phyloP scores from a whole-genome alignment of 2,797 vertebrate species.

The Alexandromys oeconomus region DNA sequence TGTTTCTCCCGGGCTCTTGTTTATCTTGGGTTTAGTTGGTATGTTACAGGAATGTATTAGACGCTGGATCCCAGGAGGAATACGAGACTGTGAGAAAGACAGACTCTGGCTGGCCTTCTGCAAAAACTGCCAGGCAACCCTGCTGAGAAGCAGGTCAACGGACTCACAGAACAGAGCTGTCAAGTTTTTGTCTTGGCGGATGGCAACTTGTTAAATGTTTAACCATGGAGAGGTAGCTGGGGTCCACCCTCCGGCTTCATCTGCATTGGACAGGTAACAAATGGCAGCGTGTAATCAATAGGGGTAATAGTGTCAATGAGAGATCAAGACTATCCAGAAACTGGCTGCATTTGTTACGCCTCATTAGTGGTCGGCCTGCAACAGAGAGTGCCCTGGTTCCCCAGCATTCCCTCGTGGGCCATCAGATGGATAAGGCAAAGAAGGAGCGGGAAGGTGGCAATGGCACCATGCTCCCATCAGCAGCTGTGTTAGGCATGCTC shows the following conservation, averaged over 20 bases:
- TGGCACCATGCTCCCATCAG: slow-evolving; percentile 82
- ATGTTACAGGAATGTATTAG: slow-evolving; percentile 87
- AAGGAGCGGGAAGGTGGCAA: slow-evolving; percentile 81
- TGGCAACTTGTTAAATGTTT: slow-evolving; percentile 84
- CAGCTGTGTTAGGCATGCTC: slow-evolving; percentile 81
- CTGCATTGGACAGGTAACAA: slow-evolving; percentile 86
- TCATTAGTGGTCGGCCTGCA: slow-evolving; percentile 89
- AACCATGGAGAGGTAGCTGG: slow-evolving; percentile 78
- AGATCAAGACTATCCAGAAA: slow-evolving; percentile 89
- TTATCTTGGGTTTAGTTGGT: slow-evolving; percentile 87
- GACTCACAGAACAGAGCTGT: slow-evolving; percentile 82
- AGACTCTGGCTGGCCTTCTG: slow-evolving; percentile 89
- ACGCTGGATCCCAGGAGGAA: slow-evolving; percentile 87
- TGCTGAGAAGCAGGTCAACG: slow-evolving; percentile 86
- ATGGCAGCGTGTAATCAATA: slow-evolving; percentile 85
- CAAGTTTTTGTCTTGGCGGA: slow-evolving; percentile 84
- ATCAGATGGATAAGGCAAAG: slow-evolving; percentile 88
- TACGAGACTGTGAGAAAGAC: slow-evolving; percentile 89
- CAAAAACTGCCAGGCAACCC: slow-evolving; percentile 84
- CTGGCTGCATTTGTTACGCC: slow-evolving; percentile 89
- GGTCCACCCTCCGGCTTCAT: slow-evolving; percentile 79
- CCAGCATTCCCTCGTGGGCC: slow-evolving; percentile 86
- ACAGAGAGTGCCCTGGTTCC: slow-evolving; percentile 80
- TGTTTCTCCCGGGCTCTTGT: slow-evolving; percentile 83
- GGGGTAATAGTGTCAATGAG: slow-evolving; percentile 89